Evolutionary conservation across 2,797 vertebrate species (phyloP).

Genomic region (Gymnothorax javanicus): DNA sequence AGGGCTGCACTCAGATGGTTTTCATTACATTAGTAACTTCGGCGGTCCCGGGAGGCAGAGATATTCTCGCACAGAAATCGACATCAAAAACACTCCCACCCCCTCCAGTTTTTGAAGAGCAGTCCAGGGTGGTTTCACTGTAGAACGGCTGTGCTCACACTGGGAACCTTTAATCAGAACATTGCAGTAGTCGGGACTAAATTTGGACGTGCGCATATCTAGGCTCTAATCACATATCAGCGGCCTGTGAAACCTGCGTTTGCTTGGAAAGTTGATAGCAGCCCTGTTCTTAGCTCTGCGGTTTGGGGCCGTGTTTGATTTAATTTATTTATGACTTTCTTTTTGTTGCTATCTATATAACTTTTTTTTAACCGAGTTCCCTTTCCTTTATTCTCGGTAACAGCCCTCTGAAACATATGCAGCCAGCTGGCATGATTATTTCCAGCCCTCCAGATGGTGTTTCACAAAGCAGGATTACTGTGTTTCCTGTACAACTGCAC

Average conservation of each 20-base stretch:
- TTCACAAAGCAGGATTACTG: no score
- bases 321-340: neutral
- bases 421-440: neutral
- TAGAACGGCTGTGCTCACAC: neutral
- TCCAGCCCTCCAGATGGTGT: no score
- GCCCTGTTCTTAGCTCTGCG: neutral
- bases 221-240: slow-evolving; percentile 52
- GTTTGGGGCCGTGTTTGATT: neutral
- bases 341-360: slow-evolving; percentile 2
- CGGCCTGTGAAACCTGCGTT: slow-evolving; percentile 54
- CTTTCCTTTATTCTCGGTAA: neutral
- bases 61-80: neutral
- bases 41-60: neutral
- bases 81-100: neutral
- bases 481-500: no score
- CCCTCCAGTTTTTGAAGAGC: neutral
- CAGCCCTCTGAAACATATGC: no score
- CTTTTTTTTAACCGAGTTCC: neutral
- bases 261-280: slow-evolving; percentile 42
- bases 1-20: neutral
- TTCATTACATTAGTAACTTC: neutral
- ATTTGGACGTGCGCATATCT: slow-evolving; percentile 45
- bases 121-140: neutral
- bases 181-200: neutral
- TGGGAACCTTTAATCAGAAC: neutral